Conservation (phyloP, 2,113 vertebrate species). For the Microtus ochrogaster region DNA sequence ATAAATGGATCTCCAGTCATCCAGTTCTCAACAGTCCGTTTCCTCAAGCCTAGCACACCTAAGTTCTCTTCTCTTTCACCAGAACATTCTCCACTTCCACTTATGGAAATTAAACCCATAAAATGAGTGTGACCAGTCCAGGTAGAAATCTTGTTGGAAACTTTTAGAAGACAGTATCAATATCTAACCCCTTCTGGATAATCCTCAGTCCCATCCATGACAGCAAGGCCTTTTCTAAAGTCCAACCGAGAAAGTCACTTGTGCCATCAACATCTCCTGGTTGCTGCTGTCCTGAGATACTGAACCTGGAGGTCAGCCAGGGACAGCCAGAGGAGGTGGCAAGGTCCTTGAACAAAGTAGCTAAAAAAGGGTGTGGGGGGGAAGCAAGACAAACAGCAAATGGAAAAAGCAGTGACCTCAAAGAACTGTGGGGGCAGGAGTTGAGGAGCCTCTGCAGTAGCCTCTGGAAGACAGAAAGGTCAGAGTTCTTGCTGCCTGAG, state of each 20-base stretch:
- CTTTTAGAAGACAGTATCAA: background rate
- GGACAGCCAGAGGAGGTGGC: slow-evolving; percentile 53
- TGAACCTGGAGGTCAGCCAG: slow-evolving; percentile 61
- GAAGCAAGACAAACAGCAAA: slow-evolving; percentile 42
- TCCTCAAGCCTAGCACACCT: background rate
- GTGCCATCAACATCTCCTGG: background rate
- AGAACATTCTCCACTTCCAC: slow-evolving; percentile 11
- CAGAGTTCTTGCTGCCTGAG: background rate
- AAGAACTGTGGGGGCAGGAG: background rate
- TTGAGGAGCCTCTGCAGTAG: background rate
- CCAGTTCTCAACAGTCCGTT: background rate
- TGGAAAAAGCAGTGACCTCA: slow-evolving; percentile 38
- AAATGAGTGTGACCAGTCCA: slow-evolving; percentile 1
- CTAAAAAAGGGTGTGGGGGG: slow-evolving; percentile 61
- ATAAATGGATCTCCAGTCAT: background rate
- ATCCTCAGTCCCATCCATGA: background rate
- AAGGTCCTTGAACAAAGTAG: slow-evolving; percentile 70
- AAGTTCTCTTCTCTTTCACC: slow-evolving; percentile 10
- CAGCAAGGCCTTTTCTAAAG: background rate
- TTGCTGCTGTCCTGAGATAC: slow-evolving; percentile 20
- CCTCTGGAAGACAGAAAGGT: background rate
- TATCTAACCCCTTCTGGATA: background rate
- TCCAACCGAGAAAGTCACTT: background rate
- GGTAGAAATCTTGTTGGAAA: background rate
- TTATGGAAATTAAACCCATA: background rate